phyloP scores from a whole-genome alignment of 2,113 vertebrate species.

The Ageneiosus marmoratus region DNA sequence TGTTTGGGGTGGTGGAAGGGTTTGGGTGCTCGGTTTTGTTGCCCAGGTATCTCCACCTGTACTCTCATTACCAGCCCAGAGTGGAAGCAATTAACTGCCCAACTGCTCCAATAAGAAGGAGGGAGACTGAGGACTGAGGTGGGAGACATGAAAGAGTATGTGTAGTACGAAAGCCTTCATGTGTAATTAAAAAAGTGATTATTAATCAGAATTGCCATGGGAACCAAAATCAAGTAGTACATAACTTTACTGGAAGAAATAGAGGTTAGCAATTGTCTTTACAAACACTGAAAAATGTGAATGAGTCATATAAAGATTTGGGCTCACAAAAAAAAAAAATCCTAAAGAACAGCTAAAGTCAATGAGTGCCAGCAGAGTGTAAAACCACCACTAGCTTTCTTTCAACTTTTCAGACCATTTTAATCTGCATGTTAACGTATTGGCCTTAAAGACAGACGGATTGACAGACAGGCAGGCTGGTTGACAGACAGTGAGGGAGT shows the following conservation, averaged over 20 bases:
- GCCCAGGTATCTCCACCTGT: constrained; percentile 62
- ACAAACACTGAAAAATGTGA: background rate
- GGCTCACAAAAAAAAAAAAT: background rate
- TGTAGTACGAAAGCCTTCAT: background rate
- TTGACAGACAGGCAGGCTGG: constrained; percentile 39
- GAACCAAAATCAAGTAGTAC: background rate
- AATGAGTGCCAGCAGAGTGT: no score
- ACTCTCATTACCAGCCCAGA: constrained; percentile 55
- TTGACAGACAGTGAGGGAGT: constrained; percentile 39
- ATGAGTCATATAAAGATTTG: background rate
- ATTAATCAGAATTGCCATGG: background rate
- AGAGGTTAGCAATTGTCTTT: background rate
- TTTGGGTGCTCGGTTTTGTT: constrained; percentile 41
- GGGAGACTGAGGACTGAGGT: constrained; percentile 5
- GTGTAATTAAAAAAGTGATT: background rate
- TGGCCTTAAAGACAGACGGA: constrained; percentile 12
- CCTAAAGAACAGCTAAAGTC: background rate
- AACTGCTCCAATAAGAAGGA: constrained; percentile 40
- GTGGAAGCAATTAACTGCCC: constrained; percentile 57
- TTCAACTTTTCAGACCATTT: background rate
- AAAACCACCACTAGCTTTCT: background rate
- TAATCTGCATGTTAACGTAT: background rate
- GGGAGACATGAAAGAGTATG: constrained; percentile 1
- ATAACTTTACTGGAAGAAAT: background rate
- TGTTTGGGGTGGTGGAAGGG: no score